A percentile compares a stretch with the other conserved stretches of the same genome.
phyloP scores from a whole-genome alignment of 2,888 invertebrate species.

The Scaptomyza tumidula region DNA sequence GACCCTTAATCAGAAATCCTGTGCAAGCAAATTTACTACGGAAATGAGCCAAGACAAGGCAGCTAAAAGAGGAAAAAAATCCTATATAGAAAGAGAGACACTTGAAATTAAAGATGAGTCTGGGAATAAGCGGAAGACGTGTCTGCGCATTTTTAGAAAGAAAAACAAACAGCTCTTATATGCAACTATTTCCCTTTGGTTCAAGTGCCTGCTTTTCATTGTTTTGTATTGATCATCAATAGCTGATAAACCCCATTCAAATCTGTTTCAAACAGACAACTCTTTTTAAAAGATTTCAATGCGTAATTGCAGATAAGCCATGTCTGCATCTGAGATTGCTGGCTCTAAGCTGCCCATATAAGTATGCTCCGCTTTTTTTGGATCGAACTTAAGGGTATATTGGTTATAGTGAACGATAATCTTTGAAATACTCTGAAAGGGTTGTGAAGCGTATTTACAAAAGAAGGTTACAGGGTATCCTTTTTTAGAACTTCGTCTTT shows the following conservation, averaged over 20 bases:
- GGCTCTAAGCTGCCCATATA: constrained; percentile 8
- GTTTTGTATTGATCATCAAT: constrained; percentile 26
- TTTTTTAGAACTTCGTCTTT: background rate
- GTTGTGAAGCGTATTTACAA: background rate
- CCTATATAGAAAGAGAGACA: constrained; percentile 35
- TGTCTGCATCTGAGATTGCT: constrained; percentile 33
- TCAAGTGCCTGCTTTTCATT: no score
- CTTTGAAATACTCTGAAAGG: background rate
- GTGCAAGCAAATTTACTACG: constrained; percentile 68
- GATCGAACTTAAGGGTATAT: background rate
- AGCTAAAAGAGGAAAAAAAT: constrained; percentile 21
- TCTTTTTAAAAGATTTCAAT: constrained; percentile 57
- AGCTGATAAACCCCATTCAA: constrained; percentile 36
- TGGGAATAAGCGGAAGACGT: constrained; percentile 35
- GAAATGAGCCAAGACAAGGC: constrained; percentile 42
- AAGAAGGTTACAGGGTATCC: constrained; percentile 20
- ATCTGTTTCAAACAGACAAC: constrained; percentile 41
- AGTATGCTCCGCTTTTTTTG: constrained; percentile 21
- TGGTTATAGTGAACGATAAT: background rate
- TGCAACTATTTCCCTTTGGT: no score
- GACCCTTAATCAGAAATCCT: constrained; percentile 53
- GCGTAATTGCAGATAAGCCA: constrained; percentile 51
- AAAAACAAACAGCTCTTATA: background rate
- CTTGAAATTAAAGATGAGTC: constrained; percentile 38
- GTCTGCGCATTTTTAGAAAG: constrained; percentile 49